Conservation (phyloP, 2,113 vertebrate genomes). For the Oryzias woworae region DNA sequence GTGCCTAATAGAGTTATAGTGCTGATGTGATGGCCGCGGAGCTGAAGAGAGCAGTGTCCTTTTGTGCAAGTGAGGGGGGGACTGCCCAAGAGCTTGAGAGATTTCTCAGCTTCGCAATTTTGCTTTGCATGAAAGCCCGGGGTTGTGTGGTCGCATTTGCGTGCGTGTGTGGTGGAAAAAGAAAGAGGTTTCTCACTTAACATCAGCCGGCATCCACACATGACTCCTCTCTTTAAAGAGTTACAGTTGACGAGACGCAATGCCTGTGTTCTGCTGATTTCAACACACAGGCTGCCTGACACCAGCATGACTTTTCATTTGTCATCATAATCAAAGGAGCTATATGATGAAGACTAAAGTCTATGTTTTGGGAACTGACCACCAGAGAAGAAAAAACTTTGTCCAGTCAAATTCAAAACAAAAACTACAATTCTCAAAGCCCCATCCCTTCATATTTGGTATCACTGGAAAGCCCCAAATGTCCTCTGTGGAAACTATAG, state of each 20-base stretch:
- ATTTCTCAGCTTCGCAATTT: constrained; percentile 60
- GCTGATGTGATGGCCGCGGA: constrained; percentile 65
- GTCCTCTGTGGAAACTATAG: too few relatives aligned
- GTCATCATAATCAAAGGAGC: not conserved
- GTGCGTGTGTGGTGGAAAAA: constrained; percentile 25
- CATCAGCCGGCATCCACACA: constrained; percentile 40
- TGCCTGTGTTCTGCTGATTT: constrained; percentile 18
- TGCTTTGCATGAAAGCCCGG: constrained; percentile 60
- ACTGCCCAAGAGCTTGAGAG: constrained; percentile 56
- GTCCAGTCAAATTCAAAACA: too few relatives aligned
- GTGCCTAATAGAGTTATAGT: constrained; percentile 78
- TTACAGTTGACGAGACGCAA: constrained; percentile 35
- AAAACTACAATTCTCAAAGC: too few relatives aligned
- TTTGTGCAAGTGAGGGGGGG: constrained; percentile 49
- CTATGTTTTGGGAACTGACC: constrained; percentile 4
- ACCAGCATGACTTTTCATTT: constrained; percentile 16
- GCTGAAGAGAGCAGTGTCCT: constrained; percentile 60
- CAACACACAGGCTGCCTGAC: constrained; percentile 17
- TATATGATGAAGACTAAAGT: not conserved
- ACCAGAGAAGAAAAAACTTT: too few relatives aligned
- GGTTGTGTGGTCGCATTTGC: constrained; percentile 38
- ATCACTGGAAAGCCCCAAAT: too few relatives aligned
- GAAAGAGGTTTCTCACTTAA: constrained; percentile 41
- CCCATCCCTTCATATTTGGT: too few relatives aligned
- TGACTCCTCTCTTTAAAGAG: constrained; percentile 37